Conservation (phyloP, 2,797 vertebrate species). For the Neoniphon sammara region DNA sequence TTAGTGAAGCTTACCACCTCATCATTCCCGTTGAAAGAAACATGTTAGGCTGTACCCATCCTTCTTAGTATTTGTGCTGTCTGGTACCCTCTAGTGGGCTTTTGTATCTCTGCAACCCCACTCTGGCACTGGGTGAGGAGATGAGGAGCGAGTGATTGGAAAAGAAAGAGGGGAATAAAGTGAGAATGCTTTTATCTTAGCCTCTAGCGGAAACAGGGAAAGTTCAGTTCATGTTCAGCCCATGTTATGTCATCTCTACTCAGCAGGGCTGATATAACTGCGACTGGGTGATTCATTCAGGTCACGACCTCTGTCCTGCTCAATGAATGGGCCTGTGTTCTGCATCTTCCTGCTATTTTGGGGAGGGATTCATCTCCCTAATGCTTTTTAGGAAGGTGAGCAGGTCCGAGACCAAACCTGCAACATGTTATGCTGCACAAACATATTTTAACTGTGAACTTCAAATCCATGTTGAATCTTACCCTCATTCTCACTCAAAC, state of each 20-base stretch:
- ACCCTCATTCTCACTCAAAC: slow-evolving; percentile 42
- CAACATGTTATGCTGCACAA: slow-evolving; percentile 43
- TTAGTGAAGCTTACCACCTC: slow-evolving; percentile 48
- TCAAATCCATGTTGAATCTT: slow-evolving; percentile 45
- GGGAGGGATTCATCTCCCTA: slow-evolving; percentile 10
- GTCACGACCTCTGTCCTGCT: slow-evolving; percentile 61
- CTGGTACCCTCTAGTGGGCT: slow-evolving; percentile 55
- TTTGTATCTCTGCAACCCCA: slow-evolving; percentile 14
- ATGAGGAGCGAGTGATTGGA: slow-evolving; percentile 21
- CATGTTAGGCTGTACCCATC: slow-evolving; percentile 31
- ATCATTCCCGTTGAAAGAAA: slow-evolving; percentile 60
- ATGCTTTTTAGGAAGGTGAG: slow-evolving; percentile 29
- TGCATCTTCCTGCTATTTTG: slow-evolving; percentile 24
- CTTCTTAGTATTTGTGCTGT: slow-evolving; percentile 42
- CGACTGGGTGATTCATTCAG: slow-evolving; percentile 65
- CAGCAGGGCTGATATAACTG: slow-evolving; percentile 64
- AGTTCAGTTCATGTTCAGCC: slow-evolving; percentile 45
- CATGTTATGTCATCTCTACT: slow-evolving; percentile 66
- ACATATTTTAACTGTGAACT: slow-evolving; percentile 58
- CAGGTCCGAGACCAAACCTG: slow-evolving; percentile 20
- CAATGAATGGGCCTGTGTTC: slow-evolving; percentile 60
- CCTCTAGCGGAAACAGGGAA: slow-evolving; percentile 56
- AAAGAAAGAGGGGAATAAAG: slow-evolving; percentile 46
- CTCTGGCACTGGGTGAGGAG: slow-evolving; percentile 12
- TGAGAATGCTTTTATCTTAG: slow-evolving; percentile 60